A percentile compares a stretch with the other conserved stretches of the same genome.
These are phyloP conservation scores for Temnothorax ravouxi DNA, from an alignment of 2,888 invertebrate genomes.

Conservation along the genomic window DNA sequence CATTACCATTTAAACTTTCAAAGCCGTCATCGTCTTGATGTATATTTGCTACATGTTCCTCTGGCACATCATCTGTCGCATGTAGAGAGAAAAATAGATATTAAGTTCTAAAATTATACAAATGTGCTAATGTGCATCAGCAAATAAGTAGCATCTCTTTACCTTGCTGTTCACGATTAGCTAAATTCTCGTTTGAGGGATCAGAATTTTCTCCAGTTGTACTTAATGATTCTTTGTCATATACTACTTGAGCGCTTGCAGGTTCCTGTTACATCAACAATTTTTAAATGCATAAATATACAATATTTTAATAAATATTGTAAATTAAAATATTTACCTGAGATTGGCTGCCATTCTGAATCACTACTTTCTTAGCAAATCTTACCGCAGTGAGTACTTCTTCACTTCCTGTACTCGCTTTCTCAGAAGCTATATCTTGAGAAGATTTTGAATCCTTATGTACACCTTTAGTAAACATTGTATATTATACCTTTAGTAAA, in stretches of 20 bases:
- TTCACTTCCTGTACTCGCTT: slow-evolving; percentile 70
- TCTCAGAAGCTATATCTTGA: slow-evolving; percentile 78
- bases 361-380: slow-evolving; percentile 83
- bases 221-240: slow-evolving; percentile 66
- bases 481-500: slow-evolving; percentile 67
- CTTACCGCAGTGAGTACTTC: slow-evolving; percentile 82
- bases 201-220: slow-evolving; percentile 56
- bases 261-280: slow-evolving; percentile 62
- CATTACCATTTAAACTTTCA: slow-evolving; percentile 94
- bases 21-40: slow-evolving; percentile 92
- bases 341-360: slow-evolving; percentile 73
- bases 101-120: not conserved
- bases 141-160: not conserved
- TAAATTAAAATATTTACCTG: slow-evolving; percentile 57
- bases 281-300: not conserved
- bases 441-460: slow-evolving; percentile 79
- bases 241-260: slow-evolving; percentile 61
- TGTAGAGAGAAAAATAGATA: slow-evolving; percentile 18
- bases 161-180: slow-evolving; percentile 65
- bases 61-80: slow-evolving; percentile 70
- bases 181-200: slow-evolving; percentile 64
- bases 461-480: slow-evolving; percentile 68
- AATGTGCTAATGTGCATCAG: too few species aligned
- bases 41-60: slow-evolving; percentile 76
- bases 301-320: not conserved